Percentiles rank a stretch among this genome's conserved stretches.
Conservation (phyloP, 2,797 vertebrate species). For the Paguma larvata region DNA sequence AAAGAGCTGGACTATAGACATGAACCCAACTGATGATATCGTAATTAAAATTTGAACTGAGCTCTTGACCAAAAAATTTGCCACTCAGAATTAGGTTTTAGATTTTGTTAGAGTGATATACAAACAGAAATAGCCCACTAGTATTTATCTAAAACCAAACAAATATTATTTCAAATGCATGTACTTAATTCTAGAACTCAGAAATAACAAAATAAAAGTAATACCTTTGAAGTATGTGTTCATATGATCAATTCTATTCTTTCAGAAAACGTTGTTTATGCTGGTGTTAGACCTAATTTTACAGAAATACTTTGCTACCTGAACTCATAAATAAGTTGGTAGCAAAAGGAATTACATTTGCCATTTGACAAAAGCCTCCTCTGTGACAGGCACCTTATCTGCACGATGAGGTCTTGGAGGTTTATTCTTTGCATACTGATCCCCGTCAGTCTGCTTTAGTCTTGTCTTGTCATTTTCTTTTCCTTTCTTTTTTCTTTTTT, state of each 20-base stretch:
- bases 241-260: background rate
- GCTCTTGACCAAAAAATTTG: background rate
- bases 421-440: background rate
- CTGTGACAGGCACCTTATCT: background rate
- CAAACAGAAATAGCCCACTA: background rate
- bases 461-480: too few relatives aligned
- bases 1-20: background rate
- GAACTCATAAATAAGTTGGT: background rate
- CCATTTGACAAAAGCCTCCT: background rate
- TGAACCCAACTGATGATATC: background rate
- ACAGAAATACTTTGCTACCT: background rate
- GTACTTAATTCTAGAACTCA: background rate
- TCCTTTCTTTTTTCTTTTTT: too few relatives aligned
- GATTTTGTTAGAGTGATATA: background rate
- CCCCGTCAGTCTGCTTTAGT: background rate
- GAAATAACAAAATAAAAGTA: background rate
- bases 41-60: background rate
- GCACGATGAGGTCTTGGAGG: background rate
- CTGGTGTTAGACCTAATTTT: background rate
- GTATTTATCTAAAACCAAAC: background rate
- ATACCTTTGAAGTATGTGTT: background rate
- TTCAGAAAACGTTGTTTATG: background rate
- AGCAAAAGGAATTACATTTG: background rate
- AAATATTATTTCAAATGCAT: background rate
- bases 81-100: background rate